Percentiles rank a stretch among this genome's conserved stretches.
phyloP scores from a whole-genome alignment of 2,797 vertebrate species.

The Alca torda region DNA sequence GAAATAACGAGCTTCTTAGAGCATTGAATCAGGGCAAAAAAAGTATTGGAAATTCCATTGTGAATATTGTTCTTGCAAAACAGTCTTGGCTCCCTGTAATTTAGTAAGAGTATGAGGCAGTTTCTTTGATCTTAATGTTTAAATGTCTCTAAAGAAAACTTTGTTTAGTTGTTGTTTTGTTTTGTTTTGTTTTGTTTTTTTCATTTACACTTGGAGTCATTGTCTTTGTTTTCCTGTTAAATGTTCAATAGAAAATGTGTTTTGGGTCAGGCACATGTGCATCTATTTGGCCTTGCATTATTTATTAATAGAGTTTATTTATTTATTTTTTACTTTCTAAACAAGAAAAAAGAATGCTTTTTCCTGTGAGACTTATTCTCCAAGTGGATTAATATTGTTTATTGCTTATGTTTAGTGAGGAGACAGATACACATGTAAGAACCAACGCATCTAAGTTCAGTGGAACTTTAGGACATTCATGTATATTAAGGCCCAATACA shows the following conservation, averaged over 20 bases:
- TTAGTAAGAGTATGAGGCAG: constrained; percentile 22
- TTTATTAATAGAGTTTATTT: constrained; percentile 6
- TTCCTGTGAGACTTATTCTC: not conserved
- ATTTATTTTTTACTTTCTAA: not conserved
- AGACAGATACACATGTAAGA: not conserved
- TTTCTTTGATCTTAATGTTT: constrained; percentile 66
- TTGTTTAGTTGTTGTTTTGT: not conserved
- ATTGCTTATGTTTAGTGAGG: not conserved
- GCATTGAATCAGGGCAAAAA: constrained; percentile 23
- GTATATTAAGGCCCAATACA: not conserved
- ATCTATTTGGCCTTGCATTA: not conserved
- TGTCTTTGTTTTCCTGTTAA: constrained; percentile 33
- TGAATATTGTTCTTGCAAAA: constrained; percentile 44
- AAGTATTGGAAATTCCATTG: constrained; percentile 51
- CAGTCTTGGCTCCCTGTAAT: constrained; percentile 41
- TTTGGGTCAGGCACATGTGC: not conserved
- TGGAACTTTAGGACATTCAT: not conserved
- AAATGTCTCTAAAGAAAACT: constrained; percentile 59
- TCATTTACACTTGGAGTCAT: constrained; percentile 32
- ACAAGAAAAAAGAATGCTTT: not conserved
- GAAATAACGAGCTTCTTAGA: constrained; percentile 48
- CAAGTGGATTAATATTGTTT: not conserved
- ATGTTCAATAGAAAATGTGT: not conserved
- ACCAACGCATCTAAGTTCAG: not conserved
- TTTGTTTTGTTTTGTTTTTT: not conserved